Percentiles rank a stretch among this genome's conserved stretches.
These are phyloP conservation scores for Crotophaga sulcirostris DNA, from an alignment of 2,113 vertebrate genomes.

Conservation along the genomic window DNA sequence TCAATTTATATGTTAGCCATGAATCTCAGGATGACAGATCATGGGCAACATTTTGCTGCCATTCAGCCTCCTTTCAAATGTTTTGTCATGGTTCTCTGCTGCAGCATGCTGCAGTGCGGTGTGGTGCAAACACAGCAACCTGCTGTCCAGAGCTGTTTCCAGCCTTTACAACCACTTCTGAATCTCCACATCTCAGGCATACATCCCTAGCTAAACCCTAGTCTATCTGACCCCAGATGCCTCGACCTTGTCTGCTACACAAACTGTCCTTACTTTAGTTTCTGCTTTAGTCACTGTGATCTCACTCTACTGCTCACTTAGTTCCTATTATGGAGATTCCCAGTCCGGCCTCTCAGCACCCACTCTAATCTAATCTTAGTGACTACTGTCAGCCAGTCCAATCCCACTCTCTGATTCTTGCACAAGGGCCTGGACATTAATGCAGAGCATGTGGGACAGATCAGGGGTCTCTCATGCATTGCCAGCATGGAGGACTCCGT, in stretches of 20 bases:
- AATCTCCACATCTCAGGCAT: neutral
- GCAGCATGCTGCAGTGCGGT: neutral
- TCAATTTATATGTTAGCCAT: neutral
- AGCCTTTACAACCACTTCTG: neutral
- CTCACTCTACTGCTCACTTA: neutral
- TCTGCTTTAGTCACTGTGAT: neutral
- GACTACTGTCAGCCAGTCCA: neutral
- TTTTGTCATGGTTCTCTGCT: neutral
- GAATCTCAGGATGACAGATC: neutral
- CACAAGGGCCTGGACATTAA: neutral
- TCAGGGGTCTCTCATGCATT: neutral
- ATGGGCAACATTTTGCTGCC: neutral
- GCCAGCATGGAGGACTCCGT: accelerated
- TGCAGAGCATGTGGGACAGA: neutral
- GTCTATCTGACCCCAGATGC: neutral
- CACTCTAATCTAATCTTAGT: neutral
- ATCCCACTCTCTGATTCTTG: neutral
- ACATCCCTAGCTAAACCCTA: neutral
- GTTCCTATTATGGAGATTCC: neutral
- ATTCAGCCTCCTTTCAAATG: neutral
- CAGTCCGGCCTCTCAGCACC: neutral
- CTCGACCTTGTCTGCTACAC: neutral
- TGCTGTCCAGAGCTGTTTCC: neutral
- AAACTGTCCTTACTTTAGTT: neutral
- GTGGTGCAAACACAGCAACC: neutral